Base-by-base conservation (phyloP, 2,113 vertebrate species). In the Myotis yumanensis region DNA sequence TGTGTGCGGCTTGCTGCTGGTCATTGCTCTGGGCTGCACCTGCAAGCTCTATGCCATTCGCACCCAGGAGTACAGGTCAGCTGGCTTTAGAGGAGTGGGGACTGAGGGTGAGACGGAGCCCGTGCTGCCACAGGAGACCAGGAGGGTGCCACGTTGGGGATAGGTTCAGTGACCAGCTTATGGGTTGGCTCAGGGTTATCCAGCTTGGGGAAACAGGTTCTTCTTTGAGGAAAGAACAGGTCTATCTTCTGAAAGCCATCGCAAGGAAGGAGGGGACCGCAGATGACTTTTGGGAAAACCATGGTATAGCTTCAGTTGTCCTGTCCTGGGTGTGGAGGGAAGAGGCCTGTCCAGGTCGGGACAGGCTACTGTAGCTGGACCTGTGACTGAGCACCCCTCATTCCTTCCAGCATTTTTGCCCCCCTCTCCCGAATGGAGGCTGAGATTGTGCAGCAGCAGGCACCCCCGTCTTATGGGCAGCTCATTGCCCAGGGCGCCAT, bases 401-500 rank as follows among this genome's bases (percentile, higher is more conserved):
- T 40, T 92, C 37, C 95, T 23, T 71, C 88, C 94, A 99, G 99
- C 94, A 96, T 99, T 97, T 99, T 99, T 82, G 98, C 99, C 0
- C 99, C 99, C 9, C 98, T 99, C 23, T 99, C 98, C 30, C 99
- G 99, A 0, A 98, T 99, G 96, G 99, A 99, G 94, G 99, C 99
- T 0, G 98, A 99, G 97, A 97, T 99, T 35, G 98, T 99, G 57
- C 99, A 99, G 95, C 99, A 99, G 96, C 99, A 99, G 97, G 99
- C 99, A 2, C 99, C 99, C 0, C 99, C 99, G 1, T 99, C 99
- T 54, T 99, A 99, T 0, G 99, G 99, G 87, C 99, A 99, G 96
- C 98, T 99, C 88, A 99, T 99, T 2, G 99, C 99, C 16, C 99
- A 99, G 96, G 99, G 99, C 1, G 98, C 98, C 96, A 99, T 99